A percentile compares a stretch with the other conserved stretches of the same genome.
Evolutionary conservation across 2,797 vertebrate species (phyloP).

Genomic region (Poecilia wingei): DNA sequence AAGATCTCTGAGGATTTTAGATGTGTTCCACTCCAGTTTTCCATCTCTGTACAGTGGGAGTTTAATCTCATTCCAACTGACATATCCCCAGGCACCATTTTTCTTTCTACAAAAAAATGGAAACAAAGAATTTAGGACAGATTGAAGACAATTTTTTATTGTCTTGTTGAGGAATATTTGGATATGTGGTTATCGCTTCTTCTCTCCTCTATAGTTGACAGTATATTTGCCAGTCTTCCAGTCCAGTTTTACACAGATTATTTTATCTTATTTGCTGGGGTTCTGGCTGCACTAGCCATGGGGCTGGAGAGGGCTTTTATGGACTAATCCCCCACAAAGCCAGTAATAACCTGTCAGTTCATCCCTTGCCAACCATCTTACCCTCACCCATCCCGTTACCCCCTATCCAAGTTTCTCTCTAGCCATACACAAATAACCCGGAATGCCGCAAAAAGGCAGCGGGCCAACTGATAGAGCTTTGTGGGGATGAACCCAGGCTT

Average conservation of each 20-base stretch:
- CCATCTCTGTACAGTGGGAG: constrained; percentile 75
- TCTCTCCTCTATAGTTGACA: constrained; percentile 38
- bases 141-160: constrained; percentile 60
- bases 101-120: constrained; percentile 38
- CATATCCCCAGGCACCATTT: constrained; percentile 72
- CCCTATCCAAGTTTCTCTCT: constrained; percentile 48
- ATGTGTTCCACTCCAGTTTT: constrained; percentile 74
- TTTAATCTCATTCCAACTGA: constrained; percentile 84
- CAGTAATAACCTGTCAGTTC: constrained; percentile 87
- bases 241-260: constrained; percentile 79
- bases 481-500: constrained; percentile 57
- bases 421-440: constrained; percentile 67
- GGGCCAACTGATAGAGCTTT: constrained; percentile 50
- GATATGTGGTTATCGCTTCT: constrained; percentile 45
- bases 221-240: constrained; percentile 46
- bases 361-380: constrained; percentile 71
- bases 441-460: constrained; percentile 61
- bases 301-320: constrained; percentile 80
- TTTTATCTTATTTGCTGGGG: constrained; percentile 80
- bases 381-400: constrained; percentile 29
- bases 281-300: constrained; percentile 71
- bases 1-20: constrained; percentile 73
- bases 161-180: constrained; percentile 31
- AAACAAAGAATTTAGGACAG: constrained; percentile 74
- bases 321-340: constrained; percentile 85